phyloP scores from a whole-genome alignment of 2,888 invertebrate genomes.

The Heterodera filipjevi region DNA sequence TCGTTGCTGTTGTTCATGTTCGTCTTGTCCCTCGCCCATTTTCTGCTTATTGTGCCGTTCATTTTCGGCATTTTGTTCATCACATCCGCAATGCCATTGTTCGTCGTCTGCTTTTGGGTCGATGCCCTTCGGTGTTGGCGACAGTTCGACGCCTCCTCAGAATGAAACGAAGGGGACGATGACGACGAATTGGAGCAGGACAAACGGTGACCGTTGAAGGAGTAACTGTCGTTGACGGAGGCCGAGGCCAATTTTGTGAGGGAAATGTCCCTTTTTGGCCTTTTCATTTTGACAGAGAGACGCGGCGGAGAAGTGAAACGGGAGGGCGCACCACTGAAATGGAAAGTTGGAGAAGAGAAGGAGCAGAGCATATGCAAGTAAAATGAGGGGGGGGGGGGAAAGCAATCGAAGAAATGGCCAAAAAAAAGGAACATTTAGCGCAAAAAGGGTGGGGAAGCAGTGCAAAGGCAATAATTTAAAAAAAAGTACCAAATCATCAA shows the following conservation, averaged over 20 bases:
- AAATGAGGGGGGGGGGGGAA: not conserved
- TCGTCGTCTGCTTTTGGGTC: not conserved
- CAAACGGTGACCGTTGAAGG: not conserved
- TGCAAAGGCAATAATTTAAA: not conserved
- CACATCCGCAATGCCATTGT: not conserved
- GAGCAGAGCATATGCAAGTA: not conserved
- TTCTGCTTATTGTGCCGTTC: not conserved
- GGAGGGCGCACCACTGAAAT: not conserved
- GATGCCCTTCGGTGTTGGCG: not conserved
- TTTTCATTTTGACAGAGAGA: not conserved
- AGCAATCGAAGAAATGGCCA: not conserved
- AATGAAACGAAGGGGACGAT: not conserved
- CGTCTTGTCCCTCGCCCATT: not conserved
- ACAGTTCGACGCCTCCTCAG: not conserved
- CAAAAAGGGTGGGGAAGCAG: not conserved
- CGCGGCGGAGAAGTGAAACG: not conserved
- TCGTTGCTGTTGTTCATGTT: not conserved
- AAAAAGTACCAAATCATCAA: too few species aligned
- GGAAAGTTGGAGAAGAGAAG: not conserved
- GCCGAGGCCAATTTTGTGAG: not conserved
- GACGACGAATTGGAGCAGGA: not conserved
- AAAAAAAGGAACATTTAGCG: too few species aligned
- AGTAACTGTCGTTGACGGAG: not conserved
- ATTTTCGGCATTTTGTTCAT: conserved; percentile 11
- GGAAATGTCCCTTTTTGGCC: conserved; percentile 1